Conservation (phyloP, 2,113 vertebrate species). For the Ursus arctos region DNA sequence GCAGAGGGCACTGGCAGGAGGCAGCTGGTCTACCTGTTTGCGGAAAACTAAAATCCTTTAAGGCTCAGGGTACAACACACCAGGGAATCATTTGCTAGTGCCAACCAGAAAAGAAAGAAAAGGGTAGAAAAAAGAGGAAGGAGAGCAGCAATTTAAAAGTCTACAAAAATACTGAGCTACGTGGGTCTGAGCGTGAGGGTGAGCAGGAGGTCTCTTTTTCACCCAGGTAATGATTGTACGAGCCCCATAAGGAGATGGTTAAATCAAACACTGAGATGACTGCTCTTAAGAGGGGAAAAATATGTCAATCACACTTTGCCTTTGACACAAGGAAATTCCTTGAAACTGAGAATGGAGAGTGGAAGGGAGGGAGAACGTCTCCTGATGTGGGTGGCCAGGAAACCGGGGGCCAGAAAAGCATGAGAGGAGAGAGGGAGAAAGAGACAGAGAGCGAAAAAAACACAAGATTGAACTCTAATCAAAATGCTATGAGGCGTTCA, state of each 20-base stretch:
- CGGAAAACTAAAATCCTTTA: constrained; percentile 53
- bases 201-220: constrained; percentile 83
- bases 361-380: constrained; percentile 89
- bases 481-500: constrained; percentile 90
- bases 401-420: constrained; percentile 92
- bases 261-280: constrained; percentile 88
- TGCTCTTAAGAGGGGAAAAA: constrained; percentile 89
- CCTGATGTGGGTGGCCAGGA: constrained; percentile 94
- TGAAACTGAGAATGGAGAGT: constrained; percentile 90
- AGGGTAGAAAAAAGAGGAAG: neutral
- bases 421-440: constrained; percentile 85
- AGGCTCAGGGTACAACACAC: constrained; percentile 1
- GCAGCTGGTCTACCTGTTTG: constrained; percentile 35
- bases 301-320: constrained; percentile 92
- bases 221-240: constrained; percentile 86
- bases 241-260: constrained; percentile 91
- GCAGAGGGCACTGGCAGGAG: neutral
- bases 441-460: constrained; percentile 72
- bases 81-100: constrained; percentile 39
- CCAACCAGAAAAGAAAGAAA: neutral
- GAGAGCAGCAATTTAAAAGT: constrained; percentile 52
- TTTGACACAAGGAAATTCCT: constrained; percentile 93
- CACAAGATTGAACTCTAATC: constrained; percentile 91
- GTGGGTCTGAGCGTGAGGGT: constrained; percentile 37
- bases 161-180: constrained; percentile 17